Evolutionary conservation across 92 coral and sea anemone genomes (phyloP), one percentile per base, ranked within the genome.

Genomic region (Paramuricea clavata): DNA sequence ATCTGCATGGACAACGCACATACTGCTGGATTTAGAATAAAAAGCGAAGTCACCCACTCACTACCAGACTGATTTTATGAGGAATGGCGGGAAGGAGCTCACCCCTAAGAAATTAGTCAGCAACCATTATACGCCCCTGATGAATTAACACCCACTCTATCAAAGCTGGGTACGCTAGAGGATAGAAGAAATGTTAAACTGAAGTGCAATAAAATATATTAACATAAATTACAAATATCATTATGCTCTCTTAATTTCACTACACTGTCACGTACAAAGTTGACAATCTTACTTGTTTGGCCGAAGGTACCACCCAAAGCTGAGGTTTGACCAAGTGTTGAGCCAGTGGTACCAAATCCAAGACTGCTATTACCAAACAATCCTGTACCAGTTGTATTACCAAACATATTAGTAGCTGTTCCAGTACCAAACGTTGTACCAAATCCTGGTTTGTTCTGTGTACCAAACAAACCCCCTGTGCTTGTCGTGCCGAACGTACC

Each of bases 381-480:
- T 8, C 92, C 91, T 28, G 98, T 76, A 2, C 95, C 93, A 47
- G 68, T 11, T 10, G 93, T 59, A 65, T 39, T 80, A 36, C 96
- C 91, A 90, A 95, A 95, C 60, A 94, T 82, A 44, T 91, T 86
- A 15, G 96, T 92, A 21, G 79, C 59, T 39, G 72, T 56, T 22
- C 85, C 83, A 27, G 74, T 68, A 43, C 88, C 88, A 75, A 89
- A 91, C 26, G 95, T 77, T 71, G 90, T 87, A 1, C 92, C 78
- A 7, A 94, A 71, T 30, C 34, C 64, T 41, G 81, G 83, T 50
- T 86, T 86, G 56, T 91, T 94, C 87, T 92, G 94, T 1, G 85
- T 57, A 30, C 97, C 98, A 89, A 95, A 94, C 36, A 95, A 59
- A n/a, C 95, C 76, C 35, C 95, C 93, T 6, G 94, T 67, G 59